Base-by-base conservation (phyloP, 2,888 invertebrate genomes). In the Cephus rjabovi region DNA sequence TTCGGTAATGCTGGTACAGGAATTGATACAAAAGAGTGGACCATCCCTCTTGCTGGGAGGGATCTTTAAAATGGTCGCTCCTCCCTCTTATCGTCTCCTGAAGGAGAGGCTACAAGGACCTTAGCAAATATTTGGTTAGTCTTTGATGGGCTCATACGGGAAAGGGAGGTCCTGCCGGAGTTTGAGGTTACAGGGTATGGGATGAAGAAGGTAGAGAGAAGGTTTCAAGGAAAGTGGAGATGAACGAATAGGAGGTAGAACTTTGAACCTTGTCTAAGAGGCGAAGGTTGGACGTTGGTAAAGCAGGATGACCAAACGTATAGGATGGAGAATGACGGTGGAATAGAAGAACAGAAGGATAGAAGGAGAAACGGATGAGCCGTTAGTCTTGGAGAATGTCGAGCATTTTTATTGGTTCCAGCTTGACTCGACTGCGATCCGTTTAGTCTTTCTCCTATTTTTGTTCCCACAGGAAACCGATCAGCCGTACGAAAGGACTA, bases 371-470 rank as follows among this genome's bases (percentile, higher is more conserved):
- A 85, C 87, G 87, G 87, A 86, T 85, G 90, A 89, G 89, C 89
- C 90, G 90, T 89, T 90, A 89, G 88, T 86, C 85, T 84, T 83
- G 81, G 87, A 88, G 90, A 91, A 91, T 91, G 89, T 84, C 86
- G 89, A 84, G 88, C 89, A 91, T 91, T 91, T 91, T 89, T 89
- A 89, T 89, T 89, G 87, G 88, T 87, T 88, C 85, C 81, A 82
- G 82, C 79, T 74, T 80, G 75, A 76, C 78, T 81, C 81, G 82
- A 82, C 70, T 30, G 70, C 70, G 6, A 70, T 70, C 70, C 70
- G 70, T 70, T 70, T 70, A 30, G 30, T 79, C 77, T 77, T 79
- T 75, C 75, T 77, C 80, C 75, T 70, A 76, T 69, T 78, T 69
- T 73, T 78, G 75, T 78, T 76, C 73, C 76, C 79, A 75, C 73